phyloP scores from a whole-genome alignment of 2,888 invertebrate species.

The Augochlorella aurata region DNA sequence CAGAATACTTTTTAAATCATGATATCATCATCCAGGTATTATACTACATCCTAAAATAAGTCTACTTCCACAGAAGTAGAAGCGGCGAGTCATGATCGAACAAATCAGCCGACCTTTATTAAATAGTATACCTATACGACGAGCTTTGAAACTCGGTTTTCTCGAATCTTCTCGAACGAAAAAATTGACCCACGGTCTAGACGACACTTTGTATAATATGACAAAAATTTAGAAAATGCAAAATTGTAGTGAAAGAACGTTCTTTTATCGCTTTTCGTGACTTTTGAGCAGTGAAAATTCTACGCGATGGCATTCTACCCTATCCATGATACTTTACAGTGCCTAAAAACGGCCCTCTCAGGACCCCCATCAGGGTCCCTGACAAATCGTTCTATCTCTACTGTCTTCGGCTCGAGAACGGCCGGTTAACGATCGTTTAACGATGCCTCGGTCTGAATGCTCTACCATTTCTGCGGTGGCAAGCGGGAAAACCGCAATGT shows the following conservation, averaged over 20 bases:
- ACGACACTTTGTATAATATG: too few relatives aligned
- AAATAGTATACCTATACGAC: too few relatives aligned
- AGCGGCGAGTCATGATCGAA: too few relatives aligned
- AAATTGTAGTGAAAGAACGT: background rate
- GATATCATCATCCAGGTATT: too few relatives aligned
- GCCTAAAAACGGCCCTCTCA: conserved; percentile 34
- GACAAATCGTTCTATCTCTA: conserved; percentile 65
- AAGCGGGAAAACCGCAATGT: conserved; percentile 49
- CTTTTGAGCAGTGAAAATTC: background rate
- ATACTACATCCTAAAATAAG: too few relatives aligned
- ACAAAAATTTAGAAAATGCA: too few relatives aligned
- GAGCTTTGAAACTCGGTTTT: too few relatives aligned
- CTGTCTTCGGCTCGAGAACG: conserved; percentile 47
- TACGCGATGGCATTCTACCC: conserved; percentile 16
- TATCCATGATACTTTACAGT: conserved; percentile 44
- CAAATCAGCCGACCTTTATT: too few relatives aligned
- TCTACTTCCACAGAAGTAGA: too few relatives aligned
- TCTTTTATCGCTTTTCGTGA: background rate
- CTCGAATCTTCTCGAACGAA: too few relatives aligned
- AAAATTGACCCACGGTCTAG: too few relatives aligned
- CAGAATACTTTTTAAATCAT: too few relatives aligned
- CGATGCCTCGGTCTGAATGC: conserved; percentile 60
- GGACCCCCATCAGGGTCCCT: conserved; percentile 62
- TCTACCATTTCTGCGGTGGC: conserved; percentile 39
- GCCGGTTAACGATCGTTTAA: conserved; percentile 68